These are phyloP conservation scores for Squalus acanthias DNA, from an alignment of 2,797 vertebrate species.

Conservation along the genomic window DNA sequence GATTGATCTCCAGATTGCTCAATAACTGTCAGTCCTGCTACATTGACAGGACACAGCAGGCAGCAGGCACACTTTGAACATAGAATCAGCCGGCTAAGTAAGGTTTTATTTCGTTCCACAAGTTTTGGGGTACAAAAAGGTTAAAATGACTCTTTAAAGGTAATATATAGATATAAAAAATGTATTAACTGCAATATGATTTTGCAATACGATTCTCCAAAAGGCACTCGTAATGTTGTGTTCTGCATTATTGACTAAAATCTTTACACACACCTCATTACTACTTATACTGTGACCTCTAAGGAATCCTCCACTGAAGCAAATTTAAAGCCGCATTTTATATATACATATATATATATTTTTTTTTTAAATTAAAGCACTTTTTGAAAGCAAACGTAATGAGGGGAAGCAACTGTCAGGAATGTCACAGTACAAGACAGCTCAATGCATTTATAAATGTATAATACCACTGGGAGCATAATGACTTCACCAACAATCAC, in stretches of 20 bases:
- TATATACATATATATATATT: background rate
- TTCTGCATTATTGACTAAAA: background rate
- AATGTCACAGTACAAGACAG: background rate
- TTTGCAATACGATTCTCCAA: background rate
- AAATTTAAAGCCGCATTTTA: background rate
- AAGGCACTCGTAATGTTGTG: background rate
- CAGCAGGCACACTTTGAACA: background rate
- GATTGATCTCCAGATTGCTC: background rate
- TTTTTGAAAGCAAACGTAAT: slow-evolving; percentile 17
- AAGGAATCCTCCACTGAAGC: slow-evolving; percentile 16
- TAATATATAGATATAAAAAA: background rate
- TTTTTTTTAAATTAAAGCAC: background rate
- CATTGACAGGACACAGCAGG: background rate
- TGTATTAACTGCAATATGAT: background rate
- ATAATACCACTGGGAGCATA: background rate
- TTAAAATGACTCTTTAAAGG: background rate
- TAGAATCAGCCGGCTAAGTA: background rate
- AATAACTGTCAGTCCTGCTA: background rate
- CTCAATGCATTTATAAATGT: slow-evolving; percentile 16
- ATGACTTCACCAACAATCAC: slow-evolving; percentile 15
- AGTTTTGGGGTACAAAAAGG: background rate
- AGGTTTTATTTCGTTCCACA: background rate
- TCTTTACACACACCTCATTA: background rate
- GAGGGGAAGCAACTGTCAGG: slow-evolving; percentile 10
- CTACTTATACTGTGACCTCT: background rate